Evolutionary conservation across 1,140 invertebrate genomes (phyloP).

Genomic region (Drosophila nannoptera): DNA sequence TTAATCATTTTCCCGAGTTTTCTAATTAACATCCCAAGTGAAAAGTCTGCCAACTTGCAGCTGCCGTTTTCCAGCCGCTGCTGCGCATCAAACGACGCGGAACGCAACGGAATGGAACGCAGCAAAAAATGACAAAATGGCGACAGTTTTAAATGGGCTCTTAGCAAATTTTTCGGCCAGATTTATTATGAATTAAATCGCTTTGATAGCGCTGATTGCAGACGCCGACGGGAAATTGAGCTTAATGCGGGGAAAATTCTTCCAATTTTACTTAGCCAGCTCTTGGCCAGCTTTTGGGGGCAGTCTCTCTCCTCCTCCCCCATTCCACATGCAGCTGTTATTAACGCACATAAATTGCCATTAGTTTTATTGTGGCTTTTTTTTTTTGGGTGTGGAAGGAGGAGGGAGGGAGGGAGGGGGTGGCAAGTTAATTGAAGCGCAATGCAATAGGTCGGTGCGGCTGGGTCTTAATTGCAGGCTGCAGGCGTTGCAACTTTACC

Average conservation of each 20-base stretch:
- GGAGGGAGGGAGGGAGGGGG: background rate
- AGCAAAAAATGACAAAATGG: conserved; percentile 48
- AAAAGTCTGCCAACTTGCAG: conserved; percentile 21
- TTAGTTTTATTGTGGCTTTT: conserved; percentile 30
- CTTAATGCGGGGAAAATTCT: conserved; percentile 25
- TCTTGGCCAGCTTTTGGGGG: no score
- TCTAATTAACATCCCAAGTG: conserved; percentile 71
- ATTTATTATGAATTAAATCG: conserved; percentile 72
- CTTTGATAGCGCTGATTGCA: conserved; percentile 68
- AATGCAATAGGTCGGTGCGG: conserved; percentile 36
- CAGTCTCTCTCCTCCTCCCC: conserved; percentile 9
- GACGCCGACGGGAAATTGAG: conserved; percentile 47
- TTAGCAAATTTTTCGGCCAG: conserved; percentile 67
- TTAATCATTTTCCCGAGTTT: conserved; percentile 77
- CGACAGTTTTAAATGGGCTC: conserved; percentile 74
- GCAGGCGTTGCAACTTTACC: conserved; percentile 65
- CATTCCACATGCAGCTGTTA: conserved; percentile 27
- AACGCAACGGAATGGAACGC: conserved; percentile 1
- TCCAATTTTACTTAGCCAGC: background rate
- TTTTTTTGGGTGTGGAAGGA: no score
- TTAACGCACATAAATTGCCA: conserved; percentile 72
- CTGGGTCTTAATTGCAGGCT: conserved; percentile 69
- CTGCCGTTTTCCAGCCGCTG: conserved; percentile 32
- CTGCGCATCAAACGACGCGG: background rate
- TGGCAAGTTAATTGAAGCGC: conserved; percentile 64